Percentiles rank a stretch among this genome's conserved stretches.
phyloP scores from a whole-genome alignment of 2,888 invertebrate species.

The Julus scanicus region DNA sequence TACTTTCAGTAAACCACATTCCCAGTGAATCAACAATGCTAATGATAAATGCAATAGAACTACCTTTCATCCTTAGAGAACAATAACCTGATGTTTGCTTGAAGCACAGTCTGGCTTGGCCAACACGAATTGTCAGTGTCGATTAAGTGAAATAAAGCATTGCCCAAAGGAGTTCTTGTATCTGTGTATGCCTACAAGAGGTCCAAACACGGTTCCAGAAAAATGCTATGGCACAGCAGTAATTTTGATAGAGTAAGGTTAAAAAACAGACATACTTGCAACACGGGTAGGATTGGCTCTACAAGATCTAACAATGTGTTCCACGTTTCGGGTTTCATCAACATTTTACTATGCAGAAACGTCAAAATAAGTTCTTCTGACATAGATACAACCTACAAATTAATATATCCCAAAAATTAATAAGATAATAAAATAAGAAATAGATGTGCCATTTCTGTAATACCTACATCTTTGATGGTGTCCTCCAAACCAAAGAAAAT shows the following conservation, averaged over 20 bases:
- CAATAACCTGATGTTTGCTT: constrained; percentile 30
- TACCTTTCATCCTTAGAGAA: constrained; percentile 48
- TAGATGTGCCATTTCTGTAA: neutral
- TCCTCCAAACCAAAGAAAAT: constrained; percentile 24
- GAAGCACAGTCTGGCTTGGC: neutral
- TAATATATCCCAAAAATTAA: neutral
- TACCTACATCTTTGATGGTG: neutral
- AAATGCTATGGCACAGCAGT: neutral
- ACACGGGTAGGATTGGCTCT: neutral
- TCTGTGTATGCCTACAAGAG: constrained; percentile 12
- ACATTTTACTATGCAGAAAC: neutral
- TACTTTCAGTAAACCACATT: neutral
- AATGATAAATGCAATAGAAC: neutral
- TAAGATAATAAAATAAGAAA: neutral
- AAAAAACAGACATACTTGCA: neutral
- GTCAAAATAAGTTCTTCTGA: neutral
- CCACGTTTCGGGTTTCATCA: neutral
- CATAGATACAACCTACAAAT: neutral
- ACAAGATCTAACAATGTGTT: neutral
- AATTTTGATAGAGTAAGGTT: neutral
- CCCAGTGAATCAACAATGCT: neutral
- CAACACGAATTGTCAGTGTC: constrained; percentile 23
- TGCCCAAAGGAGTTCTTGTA: neutral
- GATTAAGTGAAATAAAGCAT: constrained; percentile 24
- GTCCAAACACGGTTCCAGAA: neutral